Conservation (phyloP, 2,113 vertebrate species). For the Synodontis membranacea region DNA sequence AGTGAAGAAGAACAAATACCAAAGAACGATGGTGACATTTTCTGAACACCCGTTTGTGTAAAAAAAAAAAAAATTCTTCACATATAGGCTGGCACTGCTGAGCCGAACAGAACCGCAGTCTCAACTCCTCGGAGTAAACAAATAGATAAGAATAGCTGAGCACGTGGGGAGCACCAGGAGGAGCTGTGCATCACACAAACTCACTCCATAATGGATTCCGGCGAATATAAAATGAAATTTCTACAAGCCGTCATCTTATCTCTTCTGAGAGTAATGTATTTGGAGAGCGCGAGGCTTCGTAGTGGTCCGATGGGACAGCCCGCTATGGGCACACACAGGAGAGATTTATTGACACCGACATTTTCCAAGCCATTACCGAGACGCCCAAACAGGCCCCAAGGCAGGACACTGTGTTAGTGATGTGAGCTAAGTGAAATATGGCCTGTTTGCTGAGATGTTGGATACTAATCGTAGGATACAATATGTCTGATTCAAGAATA, state of each 20-base stretch:
- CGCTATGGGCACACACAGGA: conserved; percentile 49
- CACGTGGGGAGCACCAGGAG: conserved; percentile 4
- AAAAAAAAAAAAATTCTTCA: not conserved
- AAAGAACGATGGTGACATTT: not conserved
- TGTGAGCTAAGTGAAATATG: conserved; percentile 59
- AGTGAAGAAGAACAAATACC: not conserved
- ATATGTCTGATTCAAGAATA: conserved; percentile 14
- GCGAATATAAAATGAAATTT: conserved; percentile 61
- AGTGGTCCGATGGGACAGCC: conserved; percentile 51
- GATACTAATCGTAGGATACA: conserved; percentile 55
- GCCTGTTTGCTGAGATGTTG: conserved; percentile 47
- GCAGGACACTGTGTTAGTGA: conserved; percentile 52
- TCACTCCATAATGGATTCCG: conserved; percentile 59
- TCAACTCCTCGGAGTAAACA: not conserved
- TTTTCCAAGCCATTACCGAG: conserved; percentile 63
- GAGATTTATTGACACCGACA: conserved; percentile 65
- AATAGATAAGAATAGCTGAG: conserved; percentile 20
- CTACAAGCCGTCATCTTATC: conserved; percentile 49
- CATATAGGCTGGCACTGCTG: not conserved
- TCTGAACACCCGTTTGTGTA: not conserved
- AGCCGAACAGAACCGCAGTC: not conserved
- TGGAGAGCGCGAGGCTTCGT: conserved; percentile 51
- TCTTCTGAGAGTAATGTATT: conserved; percentile 60
- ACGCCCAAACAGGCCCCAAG: conserved; percentile 57
- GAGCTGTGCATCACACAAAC: conserved; percentile 14